Percentiles rank a stretch among this genome's conserved stretches.
These are phyloP conservation scores for Beris chalybata DNA, from an alignment of 2,888 invertebrate genomes.

Conservation along the genomic window DNA sequence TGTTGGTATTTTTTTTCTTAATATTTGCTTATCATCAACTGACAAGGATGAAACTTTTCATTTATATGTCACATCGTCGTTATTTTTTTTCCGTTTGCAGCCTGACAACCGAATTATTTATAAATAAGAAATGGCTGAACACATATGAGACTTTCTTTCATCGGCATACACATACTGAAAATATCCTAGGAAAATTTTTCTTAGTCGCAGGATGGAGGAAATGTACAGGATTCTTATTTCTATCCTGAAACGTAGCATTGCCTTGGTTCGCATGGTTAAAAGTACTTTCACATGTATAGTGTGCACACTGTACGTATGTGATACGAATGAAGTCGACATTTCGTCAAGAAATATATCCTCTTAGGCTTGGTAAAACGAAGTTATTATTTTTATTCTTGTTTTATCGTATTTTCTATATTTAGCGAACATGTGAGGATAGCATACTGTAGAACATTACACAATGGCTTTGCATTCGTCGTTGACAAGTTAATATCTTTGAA, in stretches of 20 bases:
- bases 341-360: slow-evolving; percentile 18
- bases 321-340: slow-evolving; percentile 29
- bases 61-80: slow-evolving; percentile 33
- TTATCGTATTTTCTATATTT: background rate
- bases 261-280: slow-evolving; percentile 18
- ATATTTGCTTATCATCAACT: slow-evolving; percentile 32
- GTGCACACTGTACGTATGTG: slow-evolving; percentile 7
- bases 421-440: too few species aligned
- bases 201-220: too few species aligned
- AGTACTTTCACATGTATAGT: slow-evolving; percentile 17
- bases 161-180: too few species aligned
- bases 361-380: background rate
- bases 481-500: too few species aligned
- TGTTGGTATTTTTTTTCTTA: background rate
- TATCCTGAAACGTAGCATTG: background rate
- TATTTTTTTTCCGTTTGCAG: background rate
- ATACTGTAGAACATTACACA: too few species aligned
- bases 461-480: too few species aligned
- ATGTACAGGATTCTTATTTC: background rate
- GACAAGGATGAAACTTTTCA: slow-evolving; percentile 36
- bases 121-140: slow-evolving; percentile 24
- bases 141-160: too few species aligned
- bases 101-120: slow-evolving; percentile 37
- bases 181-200: too few species aligned
- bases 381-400: background rate